A percentile compares a stretch with the other conserved stretches of the same genome.
Conservation (phyloP, 2,888 invertebrate genomes). For the Ommatoiulus sabulosus region DNA sequence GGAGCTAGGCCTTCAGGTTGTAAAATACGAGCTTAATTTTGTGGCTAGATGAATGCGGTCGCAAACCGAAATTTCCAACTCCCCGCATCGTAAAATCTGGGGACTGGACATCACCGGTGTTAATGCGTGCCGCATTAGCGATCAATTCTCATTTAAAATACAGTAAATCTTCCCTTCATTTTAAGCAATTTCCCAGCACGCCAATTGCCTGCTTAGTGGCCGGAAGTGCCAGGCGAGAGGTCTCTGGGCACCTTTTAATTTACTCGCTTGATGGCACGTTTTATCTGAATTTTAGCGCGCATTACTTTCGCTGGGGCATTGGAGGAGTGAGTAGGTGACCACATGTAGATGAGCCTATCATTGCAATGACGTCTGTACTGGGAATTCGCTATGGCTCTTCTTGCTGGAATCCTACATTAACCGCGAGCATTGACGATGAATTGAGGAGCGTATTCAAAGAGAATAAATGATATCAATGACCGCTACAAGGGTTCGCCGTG, state of each 20-base stretch:
- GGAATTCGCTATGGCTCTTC: neutral
- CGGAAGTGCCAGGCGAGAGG: neutral
- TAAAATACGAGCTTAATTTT: too few species aligned
- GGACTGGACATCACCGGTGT: neutral
- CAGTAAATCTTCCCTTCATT: neutral
- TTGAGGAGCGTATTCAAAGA: too few species aligned
- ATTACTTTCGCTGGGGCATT: neutral
- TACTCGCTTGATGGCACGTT: neutral
- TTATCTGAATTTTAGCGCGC: neutral
- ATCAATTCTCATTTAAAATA: neutral
- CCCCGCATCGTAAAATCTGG: neutral
- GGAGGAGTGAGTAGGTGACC: neutral
- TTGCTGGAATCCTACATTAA: neutral
- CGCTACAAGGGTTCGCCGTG: too few species aligned
- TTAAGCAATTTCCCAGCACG: neutral
- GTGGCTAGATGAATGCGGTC: conserved; percentile 25
- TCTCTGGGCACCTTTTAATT: neutral
- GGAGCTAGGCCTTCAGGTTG: too few species aligned
- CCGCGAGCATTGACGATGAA: too few species aligned
- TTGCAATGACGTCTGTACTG: neutral
- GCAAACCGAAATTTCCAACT: neutral
- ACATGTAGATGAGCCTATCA: neutral
- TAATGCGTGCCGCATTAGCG: neutral
- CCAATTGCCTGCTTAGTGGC: neutral
- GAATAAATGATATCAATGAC: too few species aligned